Evolutionary conservation across 2,113 vertebrate species (phyloP).

Genomic region (Poecile atricapillus): DNA sequence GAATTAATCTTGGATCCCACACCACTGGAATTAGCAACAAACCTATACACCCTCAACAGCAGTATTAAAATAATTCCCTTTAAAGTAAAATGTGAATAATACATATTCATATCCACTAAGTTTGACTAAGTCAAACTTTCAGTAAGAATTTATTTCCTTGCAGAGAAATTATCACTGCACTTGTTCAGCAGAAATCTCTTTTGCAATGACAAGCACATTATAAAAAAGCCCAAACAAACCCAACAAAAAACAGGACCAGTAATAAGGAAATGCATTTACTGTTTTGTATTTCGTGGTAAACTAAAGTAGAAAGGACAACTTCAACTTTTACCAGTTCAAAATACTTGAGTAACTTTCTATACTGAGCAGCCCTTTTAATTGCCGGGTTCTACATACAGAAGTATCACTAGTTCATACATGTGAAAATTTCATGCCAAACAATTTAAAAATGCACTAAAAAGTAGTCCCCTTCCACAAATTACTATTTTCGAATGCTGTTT

Average conservation of each 20-base stretch:
- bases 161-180: background rate
- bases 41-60: background rate
- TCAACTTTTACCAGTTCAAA: background rate
- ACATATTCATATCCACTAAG: fast-evolving
- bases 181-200: background rate
- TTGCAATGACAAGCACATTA: background rate
- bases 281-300: background rate
- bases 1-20: background rate
- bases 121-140: background rate
- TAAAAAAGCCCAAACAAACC: background rate
- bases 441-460: background rate
- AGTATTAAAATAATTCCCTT: background rate
- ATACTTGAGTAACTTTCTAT: background rate
- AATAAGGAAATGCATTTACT: background rate
- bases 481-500: background rate
- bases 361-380: background rate
- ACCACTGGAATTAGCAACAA: background rate
- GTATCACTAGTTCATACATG: background rate
- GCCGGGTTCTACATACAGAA: fast-evolving
- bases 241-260: background rate
- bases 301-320: background rate
- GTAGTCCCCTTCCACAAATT: background rate
- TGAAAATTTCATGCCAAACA: background rate
- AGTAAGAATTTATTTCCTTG: background rate
- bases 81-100: fast-evolving